Evolutionary conservation across 1,140 invertebrate species (phyloP), one percentile per base, ranked within the genome.

Genomic region (Drosophila nigrodunni): DNA sequence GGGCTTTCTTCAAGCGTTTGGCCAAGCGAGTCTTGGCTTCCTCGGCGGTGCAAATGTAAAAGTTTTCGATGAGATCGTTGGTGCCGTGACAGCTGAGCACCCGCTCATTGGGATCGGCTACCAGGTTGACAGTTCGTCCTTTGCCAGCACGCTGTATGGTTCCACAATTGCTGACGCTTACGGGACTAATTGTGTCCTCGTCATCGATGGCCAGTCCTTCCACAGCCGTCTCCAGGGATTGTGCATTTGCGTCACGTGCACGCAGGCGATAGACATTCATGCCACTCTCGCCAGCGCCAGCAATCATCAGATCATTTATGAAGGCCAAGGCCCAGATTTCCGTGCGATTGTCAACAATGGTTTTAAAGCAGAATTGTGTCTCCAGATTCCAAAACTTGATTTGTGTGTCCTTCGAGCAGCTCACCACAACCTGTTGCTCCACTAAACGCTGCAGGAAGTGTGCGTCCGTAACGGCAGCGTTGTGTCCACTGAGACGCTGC

Each of bases 311-410:
- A 72, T 95, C 94, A 77, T 97, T 97, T 76, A 97, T 93, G 89
- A 96, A 96, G 21, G 96, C 90, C 34, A 99, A 92, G n/a, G 94
- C 94, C 96, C 97, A 99, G 30, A 99, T 95, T 93, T 97, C 96
- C 70, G 95, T 95, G 90, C 95, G 94, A 93, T 97, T 96, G 60
- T 96, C 96, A 49, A 95, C 94, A 15, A 99, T 93, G 7, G 99
- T 99, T 92, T 97, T 97, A 83, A 99, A 99, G 93, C 98, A 99
- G 90, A 98, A 97, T 83, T 98, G 96, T 21, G 97, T 98, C 73
- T 97, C 95, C 60, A 99, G 93, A 93, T 99, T 97, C 98, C 98
- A 99, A 92, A 99, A 98, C 92, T 99, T 99, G 0, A 99, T 95
- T 92, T 97, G 97, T 11, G 96, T 96, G 92, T 99, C 99, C 93